A percentile compares a stretch with the other conserved stretches of the same genome.
phyloP scores from a whole-genome alignment of 2,113 vertebrate species.

The Pyxicephalus adspersus region DNA sequence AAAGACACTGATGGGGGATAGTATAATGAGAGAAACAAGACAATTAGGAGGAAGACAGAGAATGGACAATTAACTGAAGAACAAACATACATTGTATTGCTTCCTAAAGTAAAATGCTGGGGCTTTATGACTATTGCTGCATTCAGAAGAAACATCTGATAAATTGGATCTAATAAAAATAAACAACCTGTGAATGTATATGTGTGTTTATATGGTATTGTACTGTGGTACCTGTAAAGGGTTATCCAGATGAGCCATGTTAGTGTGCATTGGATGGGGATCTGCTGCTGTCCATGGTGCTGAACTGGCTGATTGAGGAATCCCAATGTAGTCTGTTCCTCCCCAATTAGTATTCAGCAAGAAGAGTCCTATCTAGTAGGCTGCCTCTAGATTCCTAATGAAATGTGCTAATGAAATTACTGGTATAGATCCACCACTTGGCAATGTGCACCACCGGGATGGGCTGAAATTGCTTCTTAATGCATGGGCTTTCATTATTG shows the following conservation, averaged over 20 bases:
- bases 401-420: neutral
- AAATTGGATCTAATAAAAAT: no score
- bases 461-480: no score
- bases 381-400: neutral
- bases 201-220: no score
- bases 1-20: slow-evolving; percentile 40
- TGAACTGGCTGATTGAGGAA: slow-evolving; percentile 8
- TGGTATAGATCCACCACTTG: no score
- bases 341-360: neutral
- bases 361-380: neutral
- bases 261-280: neutral
- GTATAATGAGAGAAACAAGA: slow-evolving; percentile 30
- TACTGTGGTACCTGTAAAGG: no score
- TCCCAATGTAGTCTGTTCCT: neutral
- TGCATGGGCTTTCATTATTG: no score
- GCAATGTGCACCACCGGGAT: no score
- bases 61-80: neutral
- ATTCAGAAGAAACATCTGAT: no score
- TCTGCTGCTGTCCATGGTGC: slow-evolving; percentile 35
- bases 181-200: no score
- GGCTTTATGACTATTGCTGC: no score
- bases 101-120: no score
- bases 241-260: no score
- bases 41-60: neutral
- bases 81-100: neutral